Percentiles rank a stretch among this genome's conserved stretches.
These are phyloP conservation scores for Dysdera silvatica DNA, from an alignment of 1,140 invertebrate species.

Conservation along the genomic window DNA sequence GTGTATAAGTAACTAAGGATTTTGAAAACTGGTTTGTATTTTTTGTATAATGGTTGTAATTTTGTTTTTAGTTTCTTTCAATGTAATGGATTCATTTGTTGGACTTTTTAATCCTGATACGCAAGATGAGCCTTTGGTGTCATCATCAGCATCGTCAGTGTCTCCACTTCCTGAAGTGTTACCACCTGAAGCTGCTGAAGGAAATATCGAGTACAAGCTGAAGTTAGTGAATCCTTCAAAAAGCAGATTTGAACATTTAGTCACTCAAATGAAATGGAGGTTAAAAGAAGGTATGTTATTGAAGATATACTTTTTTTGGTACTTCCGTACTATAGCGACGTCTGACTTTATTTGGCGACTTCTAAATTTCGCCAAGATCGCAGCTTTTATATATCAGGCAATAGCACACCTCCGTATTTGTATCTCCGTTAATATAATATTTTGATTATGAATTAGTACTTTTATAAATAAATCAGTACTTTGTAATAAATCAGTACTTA, in stretches of 20 bases:
- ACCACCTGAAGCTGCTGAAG: conserved; percentile 80
- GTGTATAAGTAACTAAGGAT: too few relatives aligned
- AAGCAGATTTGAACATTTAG: conserved; percentile 73
- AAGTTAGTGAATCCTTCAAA: conserved; percentile 82
- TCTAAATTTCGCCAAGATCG: too few relatives aligned
- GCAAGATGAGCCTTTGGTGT: conserved; percentile 33
- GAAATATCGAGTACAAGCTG: conserved; percentile 88
- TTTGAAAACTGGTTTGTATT: too few relatives aligned
- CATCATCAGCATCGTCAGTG: conserved; percentile 11
- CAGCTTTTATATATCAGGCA: too few relatives aligned
- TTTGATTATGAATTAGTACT: too few relatives aligned
- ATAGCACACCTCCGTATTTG: too few relatives aligned
- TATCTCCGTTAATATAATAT: too few relatives aligned
- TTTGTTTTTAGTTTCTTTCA: not conserved
- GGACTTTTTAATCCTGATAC: conserved; percentile 62
- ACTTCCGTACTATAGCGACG: too few relatives aligned
- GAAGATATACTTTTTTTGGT: not conserved
- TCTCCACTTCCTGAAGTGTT: conserved; percentile 47
- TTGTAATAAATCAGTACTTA: too few relatives aligned
- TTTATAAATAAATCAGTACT: too few relatives aligned
- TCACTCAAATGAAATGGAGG: conserved; percentile 65
- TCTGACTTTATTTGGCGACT: too few relatives aligned
- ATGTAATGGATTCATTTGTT: conserved; percentile 65
- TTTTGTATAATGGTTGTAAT: too few relatives aligned
- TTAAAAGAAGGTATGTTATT: conserved; percentile 58